Conservation (phyloP, 2,888 invertebrate genomes). For the Dicranocentrus wangi region DNA sequence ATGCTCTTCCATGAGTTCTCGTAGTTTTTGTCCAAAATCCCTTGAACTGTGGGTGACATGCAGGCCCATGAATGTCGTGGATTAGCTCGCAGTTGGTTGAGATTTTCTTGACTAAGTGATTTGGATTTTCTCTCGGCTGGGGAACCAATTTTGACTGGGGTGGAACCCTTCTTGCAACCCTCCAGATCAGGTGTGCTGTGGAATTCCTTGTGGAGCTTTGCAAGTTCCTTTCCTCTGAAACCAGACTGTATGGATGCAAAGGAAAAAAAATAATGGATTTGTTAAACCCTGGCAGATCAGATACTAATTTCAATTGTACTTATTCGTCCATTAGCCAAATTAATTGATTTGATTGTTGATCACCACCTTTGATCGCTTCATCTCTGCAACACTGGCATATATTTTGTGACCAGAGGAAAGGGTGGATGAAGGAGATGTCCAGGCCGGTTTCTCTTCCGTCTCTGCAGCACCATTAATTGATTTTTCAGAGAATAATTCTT, state of each 20-base stretch:
- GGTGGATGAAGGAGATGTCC: slow-evolving; percentile 69
- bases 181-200: slow-evolving; percentile 89
- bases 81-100: slow-evolving; percentile 73
- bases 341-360: no score
- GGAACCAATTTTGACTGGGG: slow-evolving; percentile 48
- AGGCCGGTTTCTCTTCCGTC: slow-evolving; percentile 58
- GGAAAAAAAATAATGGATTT: not conserved
- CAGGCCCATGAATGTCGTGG: slow-evolving; percentile 74
- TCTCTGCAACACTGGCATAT: slow-evolving; percentile 95
- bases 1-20: slow-evolving; percentile 74
- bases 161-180: slow-evolving; percentile 51
- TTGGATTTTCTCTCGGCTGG: slow-evolving; percentile 63
- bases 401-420: slow-evolving; percentile 78
- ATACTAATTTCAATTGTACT: not conserved
- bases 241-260: slow-evolving; percentile 65
- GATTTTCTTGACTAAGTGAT: slow-evolving; percentile 82
- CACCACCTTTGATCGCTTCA: slow-evolving; percentile 90
- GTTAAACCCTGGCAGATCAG: not conserved
- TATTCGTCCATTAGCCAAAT: not conserved
- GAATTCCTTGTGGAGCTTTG: slow-evolving; percentile 84
- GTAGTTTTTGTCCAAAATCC: slow-evolving; percentile 71
- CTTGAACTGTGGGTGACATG: slow-evolving; percentile 67
- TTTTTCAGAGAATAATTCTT: slow-evolving; percentile 93
- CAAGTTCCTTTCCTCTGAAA: slow-evolving; percentile 70
- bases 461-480: slow-evolving; percentile 76